Evolutionary conservation across 2,797 vertebrate genomes (phyloP).

Genomic region (Propithecus deckenii): DNA sequence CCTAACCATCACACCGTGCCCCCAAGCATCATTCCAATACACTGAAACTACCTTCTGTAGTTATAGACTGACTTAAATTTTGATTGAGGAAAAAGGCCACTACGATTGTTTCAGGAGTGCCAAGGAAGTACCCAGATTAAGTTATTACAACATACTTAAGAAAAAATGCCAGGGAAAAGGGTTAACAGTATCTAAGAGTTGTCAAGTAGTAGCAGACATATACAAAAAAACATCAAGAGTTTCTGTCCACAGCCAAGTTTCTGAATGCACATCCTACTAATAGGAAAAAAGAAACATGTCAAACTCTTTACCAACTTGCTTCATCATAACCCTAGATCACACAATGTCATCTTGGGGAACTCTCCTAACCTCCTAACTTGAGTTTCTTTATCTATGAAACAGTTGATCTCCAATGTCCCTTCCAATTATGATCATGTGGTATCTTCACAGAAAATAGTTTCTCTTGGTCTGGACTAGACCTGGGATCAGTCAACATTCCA

Average conservation of each 20-base stretch:
- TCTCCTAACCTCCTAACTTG: background rate
- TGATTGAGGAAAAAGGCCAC: constrained; percentile 2
- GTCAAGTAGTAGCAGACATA: constrained; percentile 55
- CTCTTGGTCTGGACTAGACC: background rate
- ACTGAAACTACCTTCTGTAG: background rate
- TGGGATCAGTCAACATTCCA: background rate
- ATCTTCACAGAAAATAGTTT: background rate
- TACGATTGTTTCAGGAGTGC: constrained; percentile 39
- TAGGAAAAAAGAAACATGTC: background rate
- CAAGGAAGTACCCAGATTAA: constrained; percentile 64
- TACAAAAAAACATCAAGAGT: constrained; percentile 45
- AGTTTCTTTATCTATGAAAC: constrained; percentile 13
- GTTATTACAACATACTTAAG: constrained; percentile 61
- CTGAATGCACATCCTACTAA: background rate
- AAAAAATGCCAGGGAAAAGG: constrained; percentile 18
- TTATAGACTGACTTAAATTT: constrained; percentile 50
- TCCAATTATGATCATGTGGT: background rate
- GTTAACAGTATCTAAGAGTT: constrained; percentile 54
- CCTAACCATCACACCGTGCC: background rate
- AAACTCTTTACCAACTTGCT: constrained; percentile 6
- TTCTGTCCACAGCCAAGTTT: constrained; percentile 45
- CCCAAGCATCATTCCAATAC: constrained; percentile 35
- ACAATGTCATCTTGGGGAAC: background rate
- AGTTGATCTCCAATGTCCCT: background rate
- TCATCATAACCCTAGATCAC: background rate